Evolutionary conservation across 1,140 invertebrate genomes (phyloP), one percentile per base, ranked within the genome.

Genomic region (Helicoverpa armigera): DNA sequence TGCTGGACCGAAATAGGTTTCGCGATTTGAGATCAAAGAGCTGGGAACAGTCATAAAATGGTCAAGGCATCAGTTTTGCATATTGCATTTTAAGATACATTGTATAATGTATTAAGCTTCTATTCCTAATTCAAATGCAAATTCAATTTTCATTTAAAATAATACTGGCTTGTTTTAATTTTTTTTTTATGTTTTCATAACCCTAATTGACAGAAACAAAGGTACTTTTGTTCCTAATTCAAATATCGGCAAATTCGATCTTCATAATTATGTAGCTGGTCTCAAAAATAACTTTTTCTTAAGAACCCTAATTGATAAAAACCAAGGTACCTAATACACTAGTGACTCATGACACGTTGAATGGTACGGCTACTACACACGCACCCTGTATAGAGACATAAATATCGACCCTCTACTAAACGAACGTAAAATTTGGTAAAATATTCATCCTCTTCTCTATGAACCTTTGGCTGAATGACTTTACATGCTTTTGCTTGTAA

Each of bases 311-410:
- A 86, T 85, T 88, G 82, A 88, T 85, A 85, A 85, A 53, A 77
- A 35, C 35, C 35, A 83, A 83, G 82, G 75, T 84, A 73, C 56
- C 56, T 53, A 80, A 53, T 80, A 78, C 54, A 70, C 18, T 43
- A 63, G 67, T 84, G 82, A 88, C 83, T 83, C 85, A 86, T 69
- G 76, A 83, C 79, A 85, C 82, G 83, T 86, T 77, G 53, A 48
- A 79, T 63, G 29, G 82, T 88, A 90, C 83, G 85, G 84, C 80
- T 73, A 54, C 85, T 79, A 83, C 85, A 84, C 92, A 93, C 92
- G 92, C 92, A 78, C 91, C 84, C 63, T 53, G 85, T 92, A 92
- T 93, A 90, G 89, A 93, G 90, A 92, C 88, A 90, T 93, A 89
- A 92, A 89, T 86, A 87, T 76, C 61, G 76, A 77, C 70, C 82